Evolutionary conservation across 2,888 invertebrate genomes (phyloP).

Genomic region (Synanthedon andrenaeformis): DNA sequence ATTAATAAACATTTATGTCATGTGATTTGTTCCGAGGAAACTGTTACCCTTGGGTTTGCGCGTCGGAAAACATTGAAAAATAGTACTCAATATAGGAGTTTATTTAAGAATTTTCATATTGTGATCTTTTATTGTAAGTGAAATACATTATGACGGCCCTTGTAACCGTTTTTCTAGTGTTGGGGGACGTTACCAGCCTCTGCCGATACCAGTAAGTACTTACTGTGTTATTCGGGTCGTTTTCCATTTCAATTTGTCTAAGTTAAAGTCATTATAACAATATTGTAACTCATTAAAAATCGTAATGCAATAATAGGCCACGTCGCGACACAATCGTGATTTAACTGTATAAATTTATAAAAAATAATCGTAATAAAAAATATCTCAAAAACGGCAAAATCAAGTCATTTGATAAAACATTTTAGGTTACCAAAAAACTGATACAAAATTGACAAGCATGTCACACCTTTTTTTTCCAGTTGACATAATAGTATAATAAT

Average conservation of each 20-base stretch:
- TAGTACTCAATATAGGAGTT: no score
- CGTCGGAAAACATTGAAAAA: no score
- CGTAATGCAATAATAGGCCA: constrained; percentile 32
- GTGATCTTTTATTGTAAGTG: no score
- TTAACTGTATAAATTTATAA: constrained; percentile 57
- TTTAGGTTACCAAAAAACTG: constrained; percentile 71
- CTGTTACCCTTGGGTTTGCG: no score
- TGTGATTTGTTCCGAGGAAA: no score
- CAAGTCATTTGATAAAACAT: constrained; percentile 70
- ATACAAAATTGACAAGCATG: constrained; percentile 64
- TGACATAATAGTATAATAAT: constrained; percentile 63
- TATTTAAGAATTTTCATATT: no score
- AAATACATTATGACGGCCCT: no score
- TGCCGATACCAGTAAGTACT: constrained; percentile 30
- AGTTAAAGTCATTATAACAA: constrained; percentile 58
- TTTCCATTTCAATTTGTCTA: constrained; percentile 59
- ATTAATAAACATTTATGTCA: no score
- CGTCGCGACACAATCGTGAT: constrained; percentile 61
- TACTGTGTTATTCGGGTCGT: constrained; percentile 66
- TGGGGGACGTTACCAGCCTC: neutral
- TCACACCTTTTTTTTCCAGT: constrained; percentile 69
- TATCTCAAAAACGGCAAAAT: constrained; percentile 57
- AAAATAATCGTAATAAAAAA: constrained; percentile 66
- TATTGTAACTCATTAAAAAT: constrained; percentile 53
- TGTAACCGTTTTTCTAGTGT: no score